phyloP scores from a whole-genome alignment of 2,797 vertebrate genomes.

The Pantherophis vulpinus region DNA sequence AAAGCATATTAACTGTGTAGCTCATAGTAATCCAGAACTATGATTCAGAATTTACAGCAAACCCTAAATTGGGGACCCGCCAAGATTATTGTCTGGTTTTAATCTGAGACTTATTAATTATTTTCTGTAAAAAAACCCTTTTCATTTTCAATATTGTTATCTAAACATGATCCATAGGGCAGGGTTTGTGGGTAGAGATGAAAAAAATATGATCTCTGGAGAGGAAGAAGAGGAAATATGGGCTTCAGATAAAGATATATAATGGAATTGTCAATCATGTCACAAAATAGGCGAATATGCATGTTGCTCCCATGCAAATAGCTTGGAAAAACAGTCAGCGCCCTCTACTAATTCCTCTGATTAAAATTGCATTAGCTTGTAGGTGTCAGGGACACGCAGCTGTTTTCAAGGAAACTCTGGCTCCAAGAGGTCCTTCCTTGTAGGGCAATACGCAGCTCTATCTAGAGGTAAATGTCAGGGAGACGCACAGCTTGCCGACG shows the following conservation, averaged over 20 bases:
- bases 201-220: constrained; percentile 48
- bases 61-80: neutral
- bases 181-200: constrained; percentile 52
- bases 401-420: constrained; percentile 83
- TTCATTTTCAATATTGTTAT: constrained; percentile 72
- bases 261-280: constrained; percentile 59
- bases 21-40: neutral
- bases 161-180: constrained; percentile 70
- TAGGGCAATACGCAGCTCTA: constrained; percentile 69
- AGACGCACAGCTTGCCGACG: constrained; percentile 73
- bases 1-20: fast-evolving
- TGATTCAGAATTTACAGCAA: neutral
- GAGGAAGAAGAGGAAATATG: constrained; percentile 22
- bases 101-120: constrained; percentile 63
- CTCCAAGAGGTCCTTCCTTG: constrained; percentile 79
- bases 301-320: constrained; percentile 52
- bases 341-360: constrained; percentile 72
- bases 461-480: constrained; percentile 70
- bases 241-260: constrained; percentile 56
- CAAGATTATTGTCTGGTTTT: constrained; percentile 56
- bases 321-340: constrained; percentile 60
- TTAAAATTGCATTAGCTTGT: constrained; percentile 75
- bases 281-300: constrained; percentile 29
- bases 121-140: constrained; percentile 33
- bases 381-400: constrained; percentile 77